A percentile compares a stretch with the other conserved stretches of the same genome.
phyloP scores from a whole-genome alignment of 2,113 vertebrate species.

The Salvelinus fontinalis region DNA sequence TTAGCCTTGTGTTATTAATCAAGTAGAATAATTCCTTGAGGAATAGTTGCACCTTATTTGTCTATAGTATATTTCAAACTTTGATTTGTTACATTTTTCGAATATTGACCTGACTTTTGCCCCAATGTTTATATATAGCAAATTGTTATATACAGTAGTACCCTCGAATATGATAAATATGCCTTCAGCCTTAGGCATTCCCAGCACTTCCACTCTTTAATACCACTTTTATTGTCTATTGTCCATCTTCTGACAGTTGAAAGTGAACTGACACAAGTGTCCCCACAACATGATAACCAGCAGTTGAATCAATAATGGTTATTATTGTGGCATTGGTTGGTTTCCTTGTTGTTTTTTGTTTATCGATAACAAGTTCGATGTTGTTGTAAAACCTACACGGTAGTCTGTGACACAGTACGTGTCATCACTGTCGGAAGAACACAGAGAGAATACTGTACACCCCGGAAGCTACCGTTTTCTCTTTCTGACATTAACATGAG shows the following conservation, averaged over 20 bases:
- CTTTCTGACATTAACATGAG: neutral
- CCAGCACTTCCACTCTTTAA: conserved; percentile 45
- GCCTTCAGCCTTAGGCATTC: conserved; percentile 59
- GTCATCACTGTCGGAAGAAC: conserved; percentile 27
- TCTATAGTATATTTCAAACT: conserved; percentile 52
- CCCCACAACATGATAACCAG: conserved; percentile 5
- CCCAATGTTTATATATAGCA: conserved; percentile 25
- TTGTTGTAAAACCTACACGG: neutral
- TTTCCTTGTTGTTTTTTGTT: neutral
- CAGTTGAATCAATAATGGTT: neutral
- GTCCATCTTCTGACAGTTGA: conserved; percentile 22
- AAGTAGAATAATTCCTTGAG: conserved; percentile 69
- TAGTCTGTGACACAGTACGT: neutral
- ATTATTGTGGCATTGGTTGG: neutral
- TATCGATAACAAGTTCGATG: neutral
- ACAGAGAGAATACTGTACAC: conserved; percentile 6
- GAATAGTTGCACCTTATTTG: conserved; percentile 75
- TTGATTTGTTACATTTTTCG: conserved; percentile 21
- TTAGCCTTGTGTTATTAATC: conserved; percentile 62
- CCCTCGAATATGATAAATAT: conserved; percentile 61
- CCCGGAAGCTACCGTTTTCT: conserved; percentile 4
- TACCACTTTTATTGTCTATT: conserved; percentile 24
- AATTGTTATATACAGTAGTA: conserved; percentile 27
- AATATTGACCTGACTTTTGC: conserved; percentile 35
- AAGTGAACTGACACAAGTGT: neutral